Evolutionary conservation across 2,888 invertebrate genomes (phyloP).

Genomic region (Leptinotarsa juncta): DNA sequence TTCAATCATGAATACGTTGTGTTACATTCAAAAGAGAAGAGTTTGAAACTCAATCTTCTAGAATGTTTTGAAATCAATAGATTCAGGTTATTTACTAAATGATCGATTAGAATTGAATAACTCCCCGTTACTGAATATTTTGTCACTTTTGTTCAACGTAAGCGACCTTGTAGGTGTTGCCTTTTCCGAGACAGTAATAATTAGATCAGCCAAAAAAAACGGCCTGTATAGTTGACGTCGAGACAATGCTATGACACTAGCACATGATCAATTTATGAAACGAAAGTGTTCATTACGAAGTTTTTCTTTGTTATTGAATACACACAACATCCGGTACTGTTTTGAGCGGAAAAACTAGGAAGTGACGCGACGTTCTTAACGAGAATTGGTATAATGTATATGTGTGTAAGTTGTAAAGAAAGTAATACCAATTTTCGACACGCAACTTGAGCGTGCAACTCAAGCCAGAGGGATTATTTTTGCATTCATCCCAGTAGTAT

Average conservation of each 20-base stretch:
- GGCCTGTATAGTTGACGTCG: too few relatives aligned
- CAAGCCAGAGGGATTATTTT: not conserved
- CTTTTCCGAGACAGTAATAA: too few relatives aligned
- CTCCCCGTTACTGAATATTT: too few relatives aligned
- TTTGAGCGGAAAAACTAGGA: constrained; percentile 15
- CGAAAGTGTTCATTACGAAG: not conserved
- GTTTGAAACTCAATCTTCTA: too few relatives aligned
- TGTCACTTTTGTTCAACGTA: too few relatives aligned
- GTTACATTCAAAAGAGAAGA: too few relatives aligned
- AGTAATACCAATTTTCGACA: constrained; percentile 23
- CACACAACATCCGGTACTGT: constrained; percentile 10
- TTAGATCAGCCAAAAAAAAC: too few relatives aligned
- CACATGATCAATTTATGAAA: not conserved
- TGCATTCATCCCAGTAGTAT: not conserved
- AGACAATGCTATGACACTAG: not conserved
- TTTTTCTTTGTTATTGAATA: constrained; percentile 6
- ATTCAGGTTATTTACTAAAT: too few relatives aligned
- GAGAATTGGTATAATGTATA: constrained; percentile 12
- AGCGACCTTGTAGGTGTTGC: too few relatives aligned
- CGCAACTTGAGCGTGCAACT: constrained; percentile 9
- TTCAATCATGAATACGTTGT: too few relatives aligned
- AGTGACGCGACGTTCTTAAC: constrained; percentile 8
- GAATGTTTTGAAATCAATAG: too few relatives aligned
- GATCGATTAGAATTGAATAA: too few relatives aligned
- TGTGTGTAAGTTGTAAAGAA: constrained; percentile 11